Evolutionary conservation across 2,888 invertebrate genomes (phyloP).

Genomic region (Drosophila niveifrons): DNA sequence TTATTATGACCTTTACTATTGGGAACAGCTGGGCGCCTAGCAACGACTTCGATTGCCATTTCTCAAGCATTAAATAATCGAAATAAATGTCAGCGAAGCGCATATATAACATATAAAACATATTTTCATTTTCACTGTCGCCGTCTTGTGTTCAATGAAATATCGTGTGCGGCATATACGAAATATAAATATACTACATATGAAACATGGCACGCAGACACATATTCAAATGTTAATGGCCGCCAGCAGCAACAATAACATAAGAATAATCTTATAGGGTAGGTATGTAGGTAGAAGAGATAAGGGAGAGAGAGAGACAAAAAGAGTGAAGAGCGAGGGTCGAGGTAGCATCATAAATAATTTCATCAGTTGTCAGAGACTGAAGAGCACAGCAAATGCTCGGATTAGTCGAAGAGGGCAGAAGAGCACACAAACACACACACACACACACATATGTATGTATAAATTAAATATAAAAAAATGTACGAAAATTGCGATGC

Average conservation of each 20-base stretch:
- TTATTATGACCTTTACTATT: slow-evolving; percentile 10
- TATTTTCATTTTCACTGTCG: slow-evolving; percentile 39
- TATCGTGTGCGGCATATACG: slow-evolving; percentile 1
- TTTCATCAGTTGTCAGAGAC: slow-evolving; percentile 71
- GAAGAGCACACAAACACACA: slow-evolving; percentile 11
- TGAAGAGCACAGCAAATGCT: slow-evolving; percentile 26
- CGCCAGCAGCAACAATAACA: slow-evolving; percentile 12
- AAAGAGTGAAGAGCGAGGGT: neutral
- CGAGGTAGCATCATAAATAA: slow-evolving; percentile 66
- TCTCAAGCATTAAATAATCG: slow-evolving; percentile 38
- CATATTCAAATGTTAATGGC: slow-evolving; percentile 26
- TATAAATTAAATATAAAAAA: slow-evolving; percentile 51
- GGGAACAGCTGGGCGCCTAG: slow-evolving; percentile 25
- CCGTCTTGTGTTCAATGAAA: slow-evolving; percentile 40
- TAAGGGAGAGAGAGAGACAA: too few species aligned
- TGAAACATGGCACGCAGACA: slow-evolving; percentile 4
- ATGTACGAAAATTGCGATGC: slow-evolving; percentile 39
- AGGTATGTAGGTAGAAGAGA: neutral
- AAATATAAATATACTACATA: neutral
- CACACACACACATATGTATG: neutral
- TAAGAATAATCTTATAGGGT: slow-evolving; percentile 14
- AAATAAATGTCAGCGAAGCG: slow-evolving; percentile 46
- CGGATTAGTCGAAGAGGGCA: slow-evolving; percentile 19
- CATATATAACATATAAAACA: slow-evolving; percentile 42
- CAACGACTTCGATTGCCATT: slow-evolving; percentile 26